Conservation (phyloP, 2,888 invertebrate genomes). For the Campoplex nolae region DNA sequence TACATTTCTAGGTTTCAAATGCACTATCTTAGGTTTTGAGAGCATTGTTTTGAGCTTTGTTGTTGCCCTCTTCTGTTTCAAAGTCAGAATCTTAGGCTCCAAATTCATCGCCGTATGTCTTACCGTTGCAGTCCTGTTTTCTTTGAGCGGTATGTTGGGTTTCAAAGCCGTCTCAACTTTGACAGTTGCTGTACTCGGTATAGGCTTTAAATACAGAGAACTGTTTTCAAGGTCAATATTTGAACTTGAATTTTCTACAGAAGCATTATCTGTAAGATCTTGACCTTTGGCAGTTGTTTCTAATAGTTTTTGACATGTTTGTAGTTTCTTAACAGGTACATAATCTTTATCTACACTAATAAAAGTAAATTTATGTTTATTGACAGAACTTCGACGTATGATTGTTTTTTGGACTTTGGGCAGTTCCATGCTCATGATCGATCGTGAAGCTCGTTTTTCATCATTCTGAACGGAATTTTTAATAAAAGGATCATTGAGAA, state of each 20-base stretch:
- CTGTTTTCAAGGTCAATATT: not conserved
- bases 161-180: not conserved
- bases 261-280: not conserved
- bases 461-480: not conserved
- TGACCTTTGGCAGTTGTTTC: not conserved
- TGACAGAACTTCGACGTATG: not conserved
- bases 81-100: too few species aligned
- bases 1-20: not conserved
- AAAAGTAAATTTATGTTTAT: not conserved
- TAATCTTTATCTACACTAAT: not conserved
- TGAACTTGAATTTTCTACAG: not conserved
- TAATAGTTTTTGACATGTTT: not conserved
- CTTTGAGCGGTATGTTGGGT: not conserved
- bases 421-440: not conserved
- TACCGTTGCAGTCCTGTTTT: not conserved
- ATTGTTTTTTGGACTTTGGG: conserved; percentile 8
- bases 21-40: not conserved
- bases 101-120: not conserved
- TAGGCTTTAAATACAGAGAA: not conserved
- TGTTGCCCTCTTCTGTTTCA: not conserved
- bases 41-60: not conserved
- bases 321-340: not conserved
- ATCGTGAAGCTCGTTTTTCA: not conserved
- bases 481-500: not conserved
- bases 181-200: not conserved